Base-by-base conservation (phyloP, 2,888 invertebrate genomes). In the Ochropleura leucogaster region DNA sequence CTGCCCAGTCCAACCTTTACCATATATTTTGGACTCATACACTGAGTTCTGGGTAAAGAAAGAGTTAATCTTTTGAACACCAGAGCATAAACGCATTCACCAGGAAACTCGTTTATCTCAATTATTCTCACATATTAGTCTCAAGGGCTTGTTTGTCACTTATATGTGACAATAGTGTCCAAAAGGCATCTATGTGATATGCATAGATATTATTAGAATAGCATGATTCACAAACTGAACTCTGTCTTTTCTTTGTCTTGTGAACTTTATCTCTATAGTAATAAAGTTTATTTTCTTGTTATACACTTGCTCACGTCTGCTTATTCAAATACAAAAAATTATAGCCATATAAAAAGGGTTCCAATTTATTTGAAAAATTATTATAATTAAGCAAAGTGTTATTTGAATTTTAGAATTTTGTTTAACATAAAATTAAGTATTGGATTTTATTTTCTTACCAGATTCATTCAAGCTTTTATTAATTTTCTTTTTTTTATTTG, bases 401-500 rank as follows among this genome's bases (percentile, higher is more conserved):
- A 40, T 9, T 20, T 59, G 18, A 59, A 40, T 59, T 6, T 9
- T 59, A 16, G 30, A 55, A 20, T 6, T 20, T 20, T 9, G 20
- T 46, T 5, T 20, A n/a, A n/a, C 7, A 8, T 44, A 46, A 8
- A 68, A 5, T 20, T 49, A 12, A 44, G 3, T 44, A 72, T 51
- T 40, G 0, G 14, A 0, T 46, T 14, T 14, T 12, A 16, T 57
- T 57, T 49, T 44, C 77, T 83, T 86, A 96, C 96, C 95, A 80
- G 96, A 95, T 72, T 95, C 94, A 92, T 96, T 96, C 0, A 95
- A 88, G 67, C 93, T 94, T 70, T 90, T 92, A 74, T 94, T 92
- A n/a, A 89, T 63, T 80, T 90, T 92, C 60, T 89, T 86, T 82
- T 89, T 91, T 55, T 85, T 86, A 72, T 49, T 82, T 40, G 75